Evolutionary conservation across 2,113 vertebrate genomes (phyloP).

Genomic region (Tenrec ecaudatus): DNA sequence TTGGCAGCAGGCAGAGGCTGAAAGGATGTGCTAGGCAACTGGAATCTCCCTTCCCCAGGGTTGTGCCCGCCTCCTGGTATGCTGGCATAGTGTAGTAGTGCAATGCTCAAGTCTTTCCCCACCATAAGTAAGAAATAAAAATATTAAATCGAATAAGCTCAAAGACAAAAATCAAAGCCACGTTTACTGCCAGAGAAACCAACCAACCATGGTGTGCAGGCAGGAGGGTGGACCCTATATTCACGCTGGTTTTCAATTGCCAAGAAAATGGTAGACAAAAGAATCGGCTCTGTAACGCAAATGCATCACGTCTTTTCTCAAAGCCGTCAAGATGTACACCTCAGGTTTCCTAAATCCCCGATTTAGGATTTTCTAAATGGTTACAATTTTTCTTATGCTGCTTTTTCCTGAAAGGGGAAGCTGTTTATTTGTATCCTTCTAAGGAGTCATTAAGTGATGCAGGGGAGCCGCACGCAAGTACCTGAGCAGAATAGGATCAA

Average conservation of each 20-base stretch:
- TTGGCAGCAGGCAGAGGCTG: slow-evolving; percentile 39
- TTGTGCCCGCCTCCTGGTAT: slow-evolving; percentile 50
- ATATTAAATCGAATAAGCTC: slow-evolving; percentile 79
- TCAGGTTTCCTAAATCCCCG: background rate
- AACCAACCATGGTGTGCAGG: slow-evolving; percentile 50
- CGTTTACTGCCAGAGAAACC: slow-evolving; percentile 48
- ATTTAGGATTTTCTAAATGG: slow-evolving; percentile 27
- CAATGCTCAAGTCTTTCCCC: background rate
- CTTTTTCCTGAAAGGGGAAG: slow-evolving; percentile 77
- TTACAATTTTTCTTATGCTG: background rate
- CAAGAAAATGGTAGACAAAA: slow-evolving; percentile 61
- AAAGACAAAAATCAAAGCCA: slow-evolving; percentile 79
- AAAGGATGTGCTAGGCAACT: slow-evolving; percentile 54
- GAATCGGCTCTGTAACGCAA: background rate
- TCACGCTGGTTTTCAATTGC: slow-evolving; percentile 64
- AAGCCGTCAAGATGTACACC: slow-evolving; percentile 24
- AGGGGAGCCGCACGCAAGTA: slow-evolving; percentile 85
- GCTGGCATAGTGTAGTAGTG: slow-evolving; percentile 52
- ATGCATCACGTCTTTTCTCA: background rate
- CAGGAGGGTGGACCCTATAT: slow-evolving; percentile 49
- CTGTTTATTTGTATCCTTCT: slow-evolving; percentile 83
- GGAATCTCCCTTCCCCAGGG: slow-evolving; percentile 57
- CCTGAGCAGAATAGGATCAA: slow-evolving; percentile 89
- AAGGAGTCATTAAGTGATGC: slow-evolving; percentile 86
- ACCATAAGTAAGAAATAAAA: slow-evolving; percentile 69